These are phyloP conservation scores for Danaus plexippus DNA, from an alignment of 1,140 invertebrate species.

Conservation along the genomic window DNA sequence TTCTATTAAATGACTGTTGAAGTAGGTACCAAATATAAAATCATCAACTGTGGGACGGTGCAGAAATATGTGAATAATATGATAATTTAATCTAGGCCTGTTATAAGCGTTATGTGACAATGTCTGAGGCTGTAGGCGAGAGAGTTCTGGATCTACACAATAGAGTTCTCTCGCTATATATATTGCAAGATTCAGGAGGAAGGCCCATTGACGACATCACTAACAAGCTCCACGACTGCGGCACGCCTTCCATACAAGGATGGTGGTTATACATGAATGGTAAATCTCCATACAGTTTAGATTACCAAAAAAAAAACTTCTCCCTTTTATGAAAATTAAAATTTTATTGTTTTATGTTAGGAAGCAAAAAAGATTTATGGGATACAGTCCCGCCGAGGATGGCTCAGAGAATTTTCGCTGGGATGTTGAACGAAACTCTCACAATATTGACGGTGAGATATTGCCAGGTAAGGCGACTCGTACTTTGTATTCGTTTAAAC, in stretches of 20 bases:
- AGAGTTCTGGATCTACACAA: constrained; percentile 83
- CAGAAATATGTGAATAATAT: too few relatives aligned
- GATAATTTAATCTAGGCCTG: constrained; percentile 43
- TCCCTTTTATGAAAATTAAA: constrained; percentile 4
- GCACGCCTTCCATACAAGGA: constrained; percentile 85
- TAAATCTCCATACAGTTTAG: constrained; percentile 27
- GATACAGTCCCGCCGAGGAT: constrained; percentile 85
- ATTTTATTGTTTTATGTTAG: constrained; percentile 55
- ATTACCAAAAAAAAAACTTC: not conserved
- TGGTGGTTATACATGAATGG: constrained; percentile 91
- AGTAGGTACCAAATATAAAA: too few relatives aligned
- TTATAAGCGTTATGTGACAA: constrained; percentile 84
- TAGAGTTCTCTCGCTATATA: constrained; percentile 81
- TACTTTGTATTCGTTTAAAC: not conserved
- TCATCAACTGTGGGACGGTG: too few relatives aligned
- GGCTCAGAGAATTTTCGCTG: constrained; percentile 83
- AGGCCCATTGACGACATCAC: constrained; percentile 76
- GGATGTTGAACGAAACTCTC: constrained; percentile 85
- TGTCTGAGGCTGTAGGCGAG: constrained; percentile 85
- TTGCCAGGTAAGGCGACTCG: constrained; percentile 73
- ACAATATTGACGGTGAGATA: constrained; percentile 82
- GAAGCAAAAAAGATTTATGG: constrained; percentile 82
- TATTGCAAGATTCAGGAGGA: constrained; percentile 83
- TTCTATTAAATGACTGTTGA: too few relatives aligned
- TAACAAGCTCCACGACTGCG: constrained; percentile 77